Base-by-base conservation (phyloP, 2,113 vertebrate species). In the Neoarius graeffei region DNA sequence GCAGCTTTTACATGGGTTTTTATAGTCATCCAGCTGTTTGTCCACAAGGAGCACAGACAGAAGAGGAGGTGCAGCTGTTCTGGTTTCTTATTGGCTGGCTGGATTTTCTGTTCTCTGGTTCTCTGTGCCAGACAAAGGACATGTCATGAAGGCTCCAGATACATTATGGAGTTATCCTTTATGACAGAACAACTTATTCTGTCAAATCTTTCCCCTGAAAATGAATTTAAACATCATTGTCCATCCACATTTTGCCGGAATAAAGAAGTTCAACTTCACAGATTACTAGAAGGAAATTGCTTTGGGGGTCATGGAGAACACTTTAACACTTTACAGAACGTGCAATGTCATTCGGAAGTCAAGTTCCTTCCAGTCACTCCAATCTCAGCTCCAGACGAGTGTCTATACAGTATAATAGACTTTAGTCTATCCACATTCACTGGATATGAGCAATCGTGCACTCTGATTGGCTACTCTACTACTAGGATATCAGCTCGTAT, bases 311-410 rank as follows among this genome's bases (percentile, higher is more conserved):
- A 35, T 19, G 5, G 20, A 35, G 30, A 30, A 30, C 30, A 30
- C 30, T 30, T 30, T 59, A 60, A 35, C 1, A 56, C 52, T 56
- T 57, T 59, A 30, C 20, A 86, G 59, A 81, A 86, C 83, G 48
- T 62, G 85, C 81, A 84, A 64, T 64, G 85, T 89, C 74, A 87
- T 89, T 54, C 52, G 87, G 81, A 80, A 7, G 30, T 0, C 35
- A 5, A n/a, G 35, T 66, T 30, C 80, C 88, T 48, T 52, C 69
- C 19, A 23, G 20, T 74, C 86, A 85, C 81, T 5, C 52, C 81
- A 67, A n/a, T 81, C 67, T 27, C 5, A 27, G 42, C 64, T 64
- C 27, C 30, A 30, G 30, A 30, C 30, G 1, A 30, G 30, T n/a
- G n/a, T n/a, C n/a, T n/a, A n/a, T n/a, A n/a, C n/a, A 30, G 30